Base-by-base conservation (phyloP, 1,140 invertebrate species). In the Drosophila micromelanica region DNA sequence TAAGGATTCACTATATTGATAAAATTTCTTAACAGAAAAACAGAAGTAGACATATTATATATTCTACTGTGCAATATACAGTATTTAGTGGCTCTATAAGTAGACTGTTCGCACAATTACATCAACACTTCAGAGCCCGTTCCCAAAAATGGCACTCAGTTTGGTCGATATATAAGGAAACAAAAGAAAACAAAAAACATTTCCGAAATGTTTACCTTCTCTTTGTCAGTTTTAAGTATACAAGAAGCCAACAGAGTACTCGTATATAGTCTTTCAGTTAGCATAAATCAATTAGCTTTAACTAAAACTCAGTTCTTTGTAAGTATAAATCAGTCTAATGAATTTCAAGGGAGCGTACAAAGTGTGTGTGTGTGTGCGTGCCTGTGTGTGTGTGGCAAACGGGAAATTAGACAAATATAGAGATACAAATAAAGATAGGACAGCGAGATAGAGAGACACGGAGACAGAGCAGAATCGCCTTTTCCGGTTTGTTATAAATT, bases 391-490 rank as follows among this genome's bases (percentile, higher is more conserved):
- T 62, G 68, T 43, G 62, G 72, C 62, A 64, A 56, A 81, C 45
- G 73, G 81, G 82, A 81, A 87, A 86, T 86, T 87, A 81, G 82
- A 81, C 73, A 87, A 86, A 87, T 87, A 72, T 73, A 87, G 60
- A 73, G 54, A 72, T 62, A 70, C 57, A 54, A 42, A 61, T 35
- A 61, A 72, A 63, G 57, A 79, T 69, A 65, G 70, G 27, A 52
- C 6, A 59, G 68, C 27, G 68, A 49, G 42, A 79, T 55, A 27
- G 38, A 54, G 49, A 64, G 57, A 38, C 35, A 70, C 37, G 23
- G 23, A 65, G 71, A 69, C 72, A 45, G 45, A 65, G 52, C 32
- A 73, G 65, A 86, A 86, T 81, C 74, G 70, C 65, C 70, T 73
- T 61, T 61, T 86, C 52, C 80, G 49, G 74, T 57, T 77, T 77